A percentile compares a stretch with the other conserved stretches of the same genome.
Evolutionary conservation across 2,797 vertebrate genomes (phyloP).

Genomic region (Propithecus deckenii): DNA sequence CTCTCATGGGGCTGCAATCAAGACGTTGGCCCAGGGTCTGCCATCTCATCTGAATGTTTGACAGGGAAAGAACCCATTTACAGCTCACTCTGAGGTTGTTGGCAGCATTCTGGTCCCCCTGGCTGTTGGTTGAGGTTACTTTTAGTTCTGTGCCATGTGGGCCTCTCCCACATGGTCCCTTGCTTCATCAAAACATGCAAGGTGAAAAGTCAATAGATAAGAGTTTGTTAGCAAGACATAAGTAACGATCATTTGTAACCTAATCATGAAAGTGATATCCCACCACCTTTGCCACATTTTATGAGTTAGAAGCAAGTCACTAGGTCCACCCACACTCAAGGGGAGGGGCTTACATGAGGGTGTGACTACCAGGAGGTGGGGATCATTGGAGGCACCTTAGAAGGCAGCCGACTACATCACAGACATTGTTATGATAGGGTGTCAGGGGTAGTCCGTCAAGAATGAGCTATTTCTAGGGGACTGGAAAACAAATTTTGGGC

Average conservation of each 20-base stretch:
- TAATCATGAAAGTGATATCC: neutral
- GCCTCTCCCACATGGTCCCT: neutral
- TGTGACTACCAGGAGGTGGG: neutral
- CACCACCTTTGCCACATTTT: neutral
- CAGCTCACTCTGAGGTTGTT: neutral
- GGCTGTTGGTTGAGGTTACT: neutral
- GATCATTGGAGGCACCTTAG: neutral
- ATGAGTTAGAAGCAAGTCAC: neutral
- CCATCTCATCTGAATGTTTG: neutral
- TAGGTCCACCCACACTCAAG: neutral
- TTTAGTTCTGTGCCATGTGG: neutral
- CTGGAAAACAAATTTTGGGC: neutral
- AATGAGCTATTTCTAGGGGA: neutral
- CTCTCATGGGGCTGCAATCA: neutral
- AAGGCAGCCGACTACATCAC: neutral
- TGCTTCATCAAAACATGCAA: slow-evolving; percentile 9
- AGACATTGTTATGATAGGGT: neutral
- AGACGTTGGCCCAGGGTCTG: neutral
- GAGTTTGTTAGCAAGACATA: neutral
- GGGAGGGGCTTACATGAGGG: neutral
- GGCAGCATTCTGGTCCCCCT: neutral
- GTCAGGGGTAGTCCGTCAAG: neutral
- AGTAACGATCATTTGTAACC: neutral
- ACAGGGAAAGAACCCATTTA: neutral
- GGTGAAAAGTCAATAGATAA: neutral